Conservation (phyloP, 2,113 vertebrate genomes). For the Lanius collurio region DNA sequence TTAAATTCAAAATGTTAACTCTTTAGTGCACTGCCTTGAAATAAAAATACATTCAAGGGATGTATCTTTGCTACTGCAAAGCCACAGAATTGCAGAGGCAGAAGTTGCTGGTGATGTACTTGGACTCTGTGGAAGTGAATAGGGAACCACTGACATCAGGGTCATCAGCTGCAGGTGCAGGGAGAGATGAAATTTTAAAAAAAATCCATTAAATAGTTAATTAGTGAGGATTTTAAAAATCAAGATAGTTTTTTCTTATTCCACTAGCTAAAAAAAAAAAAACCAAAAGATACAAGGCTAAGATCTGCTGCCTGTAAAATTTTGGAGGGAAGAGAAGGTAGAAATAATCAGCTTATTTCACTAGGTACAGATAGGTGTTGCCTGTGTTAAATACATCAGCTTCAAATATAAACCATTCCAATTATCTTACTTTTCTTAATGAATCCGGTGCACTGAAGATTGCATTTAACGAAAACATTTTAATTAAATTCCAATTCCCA, state of each 20-base stretch:
- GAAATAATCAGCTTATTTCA: constrained; percentile 42
- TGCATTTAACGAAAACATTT: not conserved
- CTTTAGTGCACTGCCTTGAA: not conserved
- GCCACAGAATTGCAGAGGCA: not conserved
- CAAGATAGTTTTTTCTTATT: not conserved
- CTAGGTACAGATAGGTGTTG: not conserved
- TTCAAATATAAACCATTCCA: not conserved
- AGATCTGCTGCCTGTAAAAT: not conserved
- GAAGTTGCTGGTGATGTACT: not conserved
- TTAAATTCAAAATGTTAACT: not conserved
- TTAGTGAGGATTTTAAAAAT: not conserved
- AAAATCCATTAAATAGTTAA: not conserved
- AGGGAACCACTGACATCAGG: not conserved
- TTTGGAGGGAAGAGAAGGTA: not conserved
- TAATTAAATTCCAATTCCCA: not conserved
- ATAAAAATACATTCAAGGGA: not conserved
- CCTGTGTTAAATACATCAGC: not conserved
- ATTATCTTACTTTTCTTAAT: not conserved
- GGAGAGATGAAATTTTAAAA: not conserved
- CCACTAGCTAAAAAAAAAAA: not conserved
- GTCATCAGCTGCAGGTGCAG: not conserved
- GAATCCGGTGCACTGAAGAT: not conserved
- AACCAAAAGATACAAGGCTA: not conserved
- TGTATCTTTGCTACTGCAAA: not conserved
- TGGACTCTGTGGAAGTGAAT: not conserved